Conservation (phyloP, 2,888 invertebrate genomes). For the Arctia plantaginis region DNA sequence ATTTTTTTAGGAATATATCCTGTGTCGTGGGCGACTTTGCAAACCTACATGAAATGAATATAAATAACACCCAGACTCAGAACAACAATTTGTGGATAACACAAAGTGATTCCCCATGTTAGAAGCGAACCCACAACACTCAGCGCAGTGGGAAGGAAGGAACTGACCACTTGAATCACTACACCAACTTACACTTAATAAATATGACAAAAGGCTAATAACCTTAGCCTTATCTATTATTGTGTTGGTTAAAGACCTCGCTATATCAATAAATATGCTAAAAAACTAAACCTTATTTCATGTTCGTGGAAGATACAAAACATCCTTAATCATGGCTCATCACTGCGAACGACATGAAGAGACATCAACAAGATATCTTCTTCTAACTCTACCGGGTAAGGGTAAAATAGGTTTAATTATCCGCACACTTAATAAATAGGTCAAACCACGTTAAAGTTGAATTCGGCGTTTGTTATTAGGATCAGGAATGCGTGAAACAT, state of each 20-base stretch:
- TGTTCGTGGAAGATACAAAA: neutral
- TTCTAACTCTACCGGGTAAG: constrained; percentile 16
- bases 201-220: neutral
- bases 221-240: neutral
- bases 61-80: too few relatives aligned
- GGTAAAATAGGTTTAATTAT: constrained; percentile 23
- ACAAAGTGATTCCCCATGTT: too few relatives aligned
- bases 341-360: constrained; percentile 18
- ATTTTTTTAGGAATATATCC: too few relatives aligned
- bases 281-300: neutral
- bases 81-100: too few relatives aligned
- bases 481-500: neutral
- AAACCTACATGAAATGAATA: too few relatives aligned
- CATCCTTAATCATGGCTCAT: neutral
- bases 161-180: too few relatives aligned
- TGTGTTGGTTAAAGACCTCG: neutral
- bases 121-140: too few relatives aligned
- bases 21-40: too few relatives aligned
- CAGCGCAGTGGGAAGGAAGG: too few relatives aligned
- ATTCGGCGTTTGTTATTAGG: neutral
- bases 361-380: constrained; percentile 11
- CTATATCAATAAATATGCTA: neutral
- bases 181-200: too few relatives aligned
- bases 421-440: constrained; percentile 20
- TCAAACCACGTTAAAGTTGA: constrained; percentile 19